Evolutionary conservation across 2,113 vertebrate species (phyloP), one percentile per base, ranked within the genome.

Genomic region (Gnathonemus echidnorhynchus): DNA sequence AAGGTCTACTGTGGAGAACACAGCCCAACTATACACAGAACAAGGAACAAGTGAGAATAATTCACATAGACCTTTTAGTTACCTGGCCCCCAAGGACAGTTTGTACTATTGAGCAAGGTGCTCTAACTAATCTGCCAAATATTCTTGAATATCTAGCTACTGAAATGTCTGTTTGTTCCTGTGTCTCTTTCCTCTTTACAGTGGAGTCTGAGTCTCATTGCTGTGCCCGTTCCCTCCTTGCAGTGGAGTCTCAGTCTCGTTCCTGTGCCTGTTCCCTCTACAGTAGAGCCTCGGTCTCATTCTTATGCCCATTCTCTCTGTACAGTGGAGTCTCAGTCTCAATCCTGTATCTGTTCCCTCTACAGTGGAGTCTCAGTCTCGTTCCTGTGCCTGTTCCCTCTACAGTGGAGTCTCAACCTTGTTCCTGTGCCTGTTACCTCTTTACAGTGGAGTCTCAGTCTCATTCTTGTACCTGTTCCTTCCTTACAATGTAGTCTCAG

Each of bases 301-400:
- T 70, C 35, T 42, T 62, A 6, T 88, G 35, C 42, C 56, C 13
- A 5, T 62, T 52, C 24, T 3, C 31, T 35, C 27, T 87, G 24
- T 39, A n/a, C 96, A 99, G 98, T 96, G 97, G 93, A 27, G 58
- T 66, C n/a, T 53, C 52, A 10, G 7, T 11, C 58, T 66, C 1
- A 1, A 0, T 77, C 45, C 45, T 24, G 5, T 49, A 0, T 0
- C 8, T 46, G 48, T 52, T 87, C 27, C n/a, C 2, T 87, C 49
- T 48, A 15, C 49, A 35, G 10, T 50, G 7, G 11, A 49, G n/a
- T 52, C 86, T 87, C 48, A n/a, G n/a, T 9, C 27, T 13, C 1
- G 0, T 52, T 31, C 24, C 15, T 31, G 46, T 21, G 4, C 39
- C 39, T 87, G 48, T 11, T 53, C 13, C 24, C 27, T 50, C 19